Base-by-base conservation (phyloP, 2,113 vertebrate species). In the Potamarius usumacintae region DNA sequence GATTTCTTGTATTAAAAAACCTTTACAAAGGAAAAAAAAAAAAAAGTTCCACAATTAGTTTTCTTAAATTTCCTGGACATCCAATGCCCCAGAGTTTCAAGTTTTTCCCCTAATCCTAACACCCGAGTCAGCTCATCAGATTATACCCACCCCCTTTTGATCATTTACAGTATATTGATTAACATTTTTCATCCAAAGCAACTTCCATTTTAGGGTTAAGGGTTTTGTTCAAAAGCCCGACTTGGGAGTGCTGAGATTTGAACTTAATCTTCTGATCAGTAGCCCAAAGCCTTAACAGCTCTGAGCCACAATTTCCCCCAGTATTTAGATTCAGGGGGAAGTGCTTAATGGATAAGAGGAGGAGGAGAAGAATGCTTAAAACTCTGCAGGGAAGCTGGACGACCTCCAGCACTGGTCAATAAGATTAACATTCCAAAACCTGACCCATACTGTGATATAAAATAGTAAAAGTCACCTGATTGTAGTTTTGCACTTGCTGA, bases 401-500 rank as follows among this genome's bases (percentile, higher is more conserved):
- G 27, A 80, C 8, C 0, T 30, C n/a, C 8, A 58, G 78, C 15
- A 58, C n/a, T 11, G 14, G 10, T 27, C 7, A 17, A 58, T 10
- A 30, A 5, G n/a, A 58, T 58, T 18, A 80, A 7, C n/a, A 57
- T 30, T 18, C 14, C 15, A 58, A 58, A 58, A 58, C 78, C n/a
- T 80, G 53, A 9, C 76, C 5, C 27, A 80, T 80, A 80, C 15
- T 58, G 3, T 34, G 6, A 15, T 50, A 18, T 15, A n/a, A 34
- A 55, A 57, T 1, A 52, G 2, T 25, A 57, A 7, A 22, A 17
- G 1, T 17, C 53, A 86, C 91, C 62, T 89, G 88, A 89, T 4
- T 86, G 6, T 0, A 90, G 88, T 87, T 86, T 95, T 7, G 85
- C 27, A 25, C 72, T 53, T 88, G 58, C 87, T 15, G 87, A 50